phyloP scores from a whole-genome alignment of 1,140 invertebrate genomes.

The Mactra quadrangularis region DNA sequence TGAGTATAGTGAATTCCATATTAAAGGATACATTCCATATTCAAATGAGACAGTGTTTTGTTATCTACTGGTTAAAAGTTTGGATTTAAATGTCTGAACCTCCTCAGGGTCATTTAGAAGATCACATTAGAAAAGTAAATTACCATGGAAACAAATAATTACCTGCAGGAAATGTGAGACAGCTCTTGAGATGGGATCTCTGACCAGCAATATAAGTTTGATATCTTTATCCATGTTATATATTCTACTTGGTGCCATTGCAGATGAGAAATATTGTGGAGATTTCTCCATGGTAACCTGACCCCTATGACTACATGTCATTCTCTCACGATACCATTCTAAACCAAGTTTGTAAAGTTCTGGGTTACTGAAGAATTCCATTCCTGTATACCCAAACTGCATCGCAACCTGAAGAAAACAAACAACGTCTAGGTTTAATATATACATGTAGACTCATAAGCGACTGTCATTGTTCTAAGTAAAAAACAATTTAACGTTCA shows the following conservation, averaged over 20 bases:
- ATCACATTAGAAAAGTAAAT: too few relatives aligned
- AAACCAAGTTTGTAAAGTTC: slow-evolving; percentile 77
- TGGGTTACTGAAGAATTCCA: slow-evolving; percentile 22
- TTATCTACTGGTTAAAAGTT: too few relatives aligned
- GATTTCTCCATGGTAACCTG: slow-evolving; percentile 84
- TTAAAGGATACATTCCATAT: too few relatives aligned
- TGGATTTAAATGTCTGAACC: too few relatives aligned
- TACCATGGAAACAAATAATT: too few relatives aligned
- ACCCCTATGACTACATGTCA: slow-evolving; percentile 63
- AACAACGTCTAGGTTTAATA: not conserved
- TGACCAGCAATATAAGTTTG: slow-evolving; percentile 93
- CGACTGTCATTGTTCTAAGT: too few relatives aligned
- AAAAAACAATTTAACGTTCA: too few relatives aligned
- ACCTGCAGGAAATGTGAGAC: slow-evolving; percentile 94
- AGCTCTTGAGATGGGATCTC: slow-evolving; percentile 94
- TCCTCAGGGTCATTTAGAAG: too few relatives aligned
- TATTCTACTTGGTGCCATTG: slow-evolving; percentile 91
- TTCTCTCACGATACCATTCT: slow-evolving; percentile 80
- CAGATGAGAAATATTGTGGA: slow-evolving; percentile 84
- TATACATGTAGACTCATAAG: not conserved
- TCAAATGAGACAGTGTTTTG: too few relatives aligned
- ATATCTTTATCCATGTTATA: slow-evolving; percentile 92
- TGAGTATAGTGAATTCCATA: too few relatives aligned
- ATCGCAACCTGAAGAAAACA: slow-evolving; percentile 11
- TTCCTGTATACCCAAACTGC: slow-evolving; percentile 22